phyloP scores from a whole-genome alignment of 2,797 vertebrate species.

The Ammospiza maritima region DNA sequence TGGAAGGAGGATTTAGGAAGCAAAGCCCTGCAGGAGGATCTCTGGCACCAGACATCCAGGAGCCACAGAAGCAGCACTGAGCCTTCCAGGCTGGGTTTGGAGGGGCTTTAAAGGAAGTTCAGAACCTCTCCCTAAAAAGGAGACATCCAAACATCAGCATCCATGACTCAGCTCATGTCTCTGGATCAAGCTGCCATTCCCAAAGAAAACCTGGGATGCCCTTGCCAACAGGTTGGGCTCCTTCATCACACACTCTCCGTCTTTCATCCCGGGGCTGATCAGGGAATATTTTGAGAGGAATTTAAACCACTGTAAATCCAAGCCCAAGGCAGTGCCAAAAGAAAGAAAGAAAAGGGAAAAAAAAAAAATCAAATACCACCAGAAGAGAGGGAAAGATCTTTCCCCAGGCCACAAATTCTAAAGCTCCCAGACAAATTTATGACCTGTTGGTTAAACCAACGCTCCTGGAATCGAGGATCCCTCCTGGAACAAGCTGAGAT shows the following conservation, averaged over 20 bases:
- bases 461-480: slow-evolving; percentile 1
- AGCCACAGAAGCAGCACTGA: accelerated
- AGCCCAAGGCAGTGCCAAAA: background rate
- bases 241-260: background rate
- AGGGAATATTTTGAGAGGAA: slow-evolving; percentile 9
- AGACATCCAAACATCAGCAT: background rate
- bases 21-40: background rate
- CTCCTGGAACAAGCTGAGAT: slow-evolving; percentile 1
- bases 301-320: slow-evolving; percentile 6
- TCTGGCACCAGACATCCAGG: background rate
- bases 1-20: background rate
- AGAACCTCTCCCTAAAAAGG: background rate
- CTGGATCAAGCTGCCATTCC: background rate
- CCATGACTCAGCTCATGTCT: background rate
- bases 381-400: slow-evolving; percentile 38
- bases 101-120: background rate
- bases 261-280: background rate
- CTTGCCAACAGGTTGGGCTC: background rate
- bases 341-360: background rate
- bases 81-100: background rate
- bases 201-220: background rate
- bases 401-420: slow-evolving; percentile 58
- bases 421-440: slow-evolving; percentile 62
- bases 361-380: slow-evolving; percentile 17
- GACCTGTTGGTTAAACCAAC: slow-evolving; percentile 53